These are phyloP conservation scores for Nerophis ophidion DNA, from an alignment of 2,113 vertebrate species.

Conservation along the genomic window DNA sequence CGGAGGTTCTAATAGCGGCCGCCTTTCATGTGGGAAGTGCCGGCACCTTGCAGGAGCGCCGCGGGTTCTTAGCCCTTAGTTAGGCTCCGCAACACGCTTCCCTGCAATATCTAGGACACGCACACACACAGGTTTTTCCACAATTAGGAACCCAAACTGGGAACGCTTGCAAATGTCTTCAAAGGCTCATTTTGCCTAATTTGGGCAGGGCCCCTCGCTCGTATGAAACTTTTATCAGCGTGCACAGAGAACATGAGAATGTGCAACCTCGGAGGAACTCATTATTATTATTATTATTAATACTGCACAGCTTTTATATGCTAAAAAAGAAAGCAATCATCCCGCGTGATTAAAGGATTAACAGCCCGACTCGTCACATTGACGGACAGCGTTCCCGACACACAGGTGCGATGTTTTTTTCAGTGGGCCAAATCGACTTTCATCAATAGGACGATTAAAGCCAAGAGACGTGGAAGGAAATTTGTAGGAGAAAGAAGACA, in stretches of 20 bases:
- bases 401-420: neutral
- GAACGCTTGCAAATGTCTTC: conserved; percentile 60
- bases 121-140: conserved; percentile 22
- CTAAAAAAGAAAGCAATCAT: conserved; percentile 59
- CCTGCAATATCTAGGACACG: conserved; percentile 7
- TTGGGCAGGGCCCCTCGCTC: conserved; percentile 51
- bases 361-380: conserved; percentile 21
- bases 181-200: conserved; percentile 70
- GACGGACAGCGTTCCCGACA: conserved; percentile 13
- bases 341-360: conserved; percentile 70
- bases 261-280: conserved; percentile 68
- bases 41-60: conserved; percentile 45
- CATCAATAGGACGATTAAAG: conserved; percentile 14
- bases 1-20: conserved; percentile 52
- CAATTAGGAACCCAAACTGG: conserved; percentile 55
- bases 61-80: conserved; percentile 43
- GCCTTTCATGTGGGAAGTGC: conserved; percentile 51
- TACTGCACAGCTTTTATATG: conserved; percentile 59
- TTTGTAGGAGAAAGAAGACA: conserved; percentile 59
- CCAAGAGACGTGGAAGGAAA: conserved; percentile 64
- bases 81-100: neutral
- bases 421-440: neutral
- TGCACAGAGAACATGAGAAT: conserved; percentile 54
- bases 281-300: conserved; percentile 49
- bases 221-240: conserved; percentile 52